Evolutionary conservation across 2,888 invertebrate genomes (phyloP).

Genomic region (Plusia festucae): DNA sequence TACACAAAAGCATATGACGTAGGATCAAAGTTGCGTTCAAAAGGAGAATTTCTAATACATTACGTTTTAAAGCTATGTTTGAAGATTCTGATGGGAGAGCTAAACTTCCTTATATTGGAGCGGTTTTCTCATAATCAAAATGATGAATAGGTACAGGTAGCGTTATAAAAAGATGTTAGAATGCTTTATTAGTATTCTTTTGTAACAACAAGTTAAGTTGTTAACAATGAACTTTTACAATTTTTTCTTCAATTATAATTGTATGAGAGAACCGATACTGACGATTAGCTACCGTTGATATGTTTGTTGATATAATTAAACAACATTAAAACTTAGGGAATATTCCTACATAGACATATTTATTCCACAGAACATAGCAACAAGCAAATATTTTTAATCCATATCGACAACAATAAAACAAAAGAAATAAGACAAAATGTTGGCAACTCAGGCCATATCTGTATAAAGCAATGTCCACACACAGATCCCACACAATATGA

Average conservation of each 20-base stretch:
- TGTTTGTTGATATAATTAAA: too few relatives aligned
- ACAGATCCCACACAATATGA: slow-evolving; percentile 56
- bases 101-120: slow-evolving; percentile 16
- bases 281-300: too few relatives aligned
- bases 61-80: slow-evolving; percentile 48
- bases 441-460: slow-evolving; percentile 23
- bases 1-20: slow-evolving; percentile 35
- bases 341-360: too few relatives aligned
- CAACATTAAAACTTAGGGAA: too few relatives aligned
- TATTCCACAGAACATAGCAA: too few relatives aligned
- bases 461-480: slow-evolving; percentile 47
- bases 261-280: too few relatives aligned
- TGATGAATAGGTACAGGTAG: neutral
- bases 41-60: slow-evolving; percentile 51
- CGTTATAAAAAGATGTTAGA: too few relatives aligned
- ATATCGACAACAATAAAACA: slow-evolving; percentile 24
- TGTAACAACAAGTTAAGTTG: too few relatives aligned
- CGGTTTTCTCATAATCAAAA: slow-evolving; percentile 4
- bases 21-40: slow-evolving; percentile 43
- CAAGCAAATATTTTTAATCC: slow-evolving; percentile 7
- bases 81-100: slow-evolving; percentile 36
- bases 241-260: too few relatives aligned
- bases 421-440: slow-evolving; percentile 35
- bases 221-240: too few relatives aligned
- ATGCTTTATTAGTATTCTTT: too few relatives aligned